phyloP scores from a whole-genome alignment of 2,113 vertebrate genomes.

The Chloropsis cyanopogon region DNA sequence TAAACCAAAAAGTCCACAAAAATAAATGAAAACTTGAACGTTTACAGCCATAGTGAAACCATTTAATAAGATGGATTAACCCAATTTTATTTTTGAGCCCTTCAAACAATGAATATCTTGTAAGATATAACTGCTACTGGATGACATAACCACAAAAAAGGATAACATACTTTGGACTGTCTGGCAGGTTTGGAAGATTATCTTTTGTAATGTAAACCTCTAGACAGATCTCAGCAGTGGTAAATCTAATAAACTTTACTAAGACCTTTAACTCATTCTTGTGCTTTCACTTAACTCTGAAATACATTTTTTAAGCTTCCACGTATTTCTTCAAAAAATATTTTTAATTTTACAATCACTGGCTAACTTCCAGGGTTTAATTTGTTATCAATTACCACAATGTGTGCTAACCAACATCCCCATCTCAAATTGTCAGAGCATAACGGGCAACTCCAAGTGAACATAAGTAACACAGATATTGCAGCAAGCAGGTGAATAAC shows the following conservation, averaged over 20 bases:
- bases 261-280: constrained; percentile 28
- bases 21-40: not conserved
- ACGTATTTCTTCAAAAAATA: not conserved
- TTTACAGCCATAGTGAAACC: not conserved
- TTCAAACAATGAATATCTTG: not conserved
- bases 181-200: constrained; percentile 52
- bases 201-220: constrained; percentile 32
- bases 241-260: constrained; percentile 52
- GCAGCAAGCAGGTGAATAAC: not conserved
- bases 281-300: not conserved
- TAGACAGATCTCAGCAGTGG: not conserved
- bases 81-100: constrained; percentile 26
- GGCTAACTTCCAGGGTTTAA: not conserved
- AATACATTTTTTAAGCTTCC: not conserved
- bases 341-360: not conserved
- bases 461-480: fast-evolving
- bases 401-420: not conserved
- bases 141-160: constrained; percentile 46
- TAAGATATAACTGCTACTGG: constrained; percentile 19
- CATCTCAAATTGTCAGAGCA: not conserved
- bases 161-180: constrained; percentile 28
- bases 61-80: constrained; percentile 39
- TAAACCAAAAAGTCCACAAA: not conserved
- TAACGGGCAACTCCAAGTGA: not conserved
- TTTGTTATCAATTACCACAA: too few species aligned